These are phyloP conservation scores for Lophotriccus pileatus DNA, from an alignment of 2,797 vertebrate genomes.

Conservation along the genomic window DNA sequence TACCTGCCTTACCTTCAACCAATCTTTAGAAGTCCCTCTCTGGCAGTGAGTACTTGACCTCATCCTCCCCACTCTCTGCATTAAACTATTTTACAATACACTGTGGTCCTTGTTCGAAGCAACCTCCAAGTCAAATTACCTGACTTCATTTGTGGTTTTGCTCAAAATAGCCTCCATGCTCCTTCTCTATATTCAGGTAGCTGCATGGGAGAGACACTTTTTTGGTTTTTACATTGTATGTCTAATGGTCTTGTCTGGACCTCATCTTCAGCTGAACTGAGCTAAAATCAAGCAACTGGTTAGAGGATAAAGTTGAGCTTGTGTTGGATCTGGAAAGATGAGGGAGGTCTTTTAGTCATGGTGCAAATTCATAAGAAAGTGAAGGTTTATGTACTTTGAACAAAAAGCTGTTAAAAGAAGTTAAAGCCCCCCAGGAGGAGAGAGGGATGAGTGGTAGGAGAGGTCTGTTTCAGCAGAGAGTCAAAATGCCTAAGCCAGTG, in stretches of 20 bases:
- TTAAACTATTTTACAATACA: neutral
- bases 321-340: neutral
- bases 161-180: neutral
- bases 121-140: neutral
- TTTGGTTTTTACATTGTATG: neutral
- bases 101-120: neutral
- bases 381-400: neutral
- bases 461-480: neutral
- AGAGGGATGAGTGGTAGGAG: neutral
- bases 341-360: neutral
- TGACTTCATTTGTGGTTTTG: neutral
- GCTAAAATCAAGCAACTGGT: neutral
- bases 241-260: neutral
- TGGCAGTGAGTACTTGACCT: neutral
- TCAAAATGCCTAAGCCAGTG: neutral
- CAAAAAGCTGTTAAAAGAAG: neutral
- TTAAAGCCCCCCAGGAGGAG: neutral
- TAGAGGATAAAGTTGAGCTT: neutral
- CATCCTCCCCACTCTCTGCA: neutral
- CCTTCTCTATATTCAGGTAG: accelerated
- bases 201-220: neutral
- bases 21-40: neutral
- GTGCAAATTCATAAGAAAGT: neutral
- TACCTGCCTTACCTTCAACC: neutral
- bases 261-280: neutral